Percentiles rank a stretch among this genome's conserved stretches.
Evolutionary conservation across 2,888 invertebrate genomes (phyloP).

Genomic region (Physocephala rufipes): DNA sequence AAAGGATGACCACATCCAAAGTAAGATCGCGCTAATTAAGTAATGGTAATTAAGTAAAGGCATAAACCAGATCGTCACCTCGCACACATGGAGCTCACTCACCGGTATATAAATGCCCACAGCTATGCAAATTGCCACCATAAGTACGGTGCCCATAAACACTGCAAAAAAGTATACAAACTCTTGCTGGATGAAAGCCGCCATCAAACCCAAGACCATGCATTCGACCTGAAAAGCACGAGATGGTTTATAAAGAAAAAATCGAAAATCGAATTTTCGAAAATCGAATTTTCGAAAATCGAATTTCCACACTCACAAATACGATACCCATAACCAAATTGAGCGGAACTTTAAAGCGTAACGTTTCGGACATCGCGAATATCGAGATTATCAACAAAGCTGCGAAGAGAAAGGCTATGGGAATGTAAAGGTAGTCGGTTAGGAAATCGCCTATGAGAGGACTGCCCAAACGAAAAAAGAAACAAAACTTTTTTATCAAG

Average conservation of each 20-base stretch:
- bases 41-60: conserved; percentile 2
- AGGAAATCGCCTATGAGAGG: background rate
- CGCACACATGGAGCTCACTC: conserved; percentile 25
- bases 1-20: conserved; percentile 55
- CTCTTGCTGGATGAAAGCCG: conserved; percentile 39
- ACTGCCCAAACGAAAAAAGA: background rate
- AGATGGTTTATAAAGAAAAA: too few species aligned
- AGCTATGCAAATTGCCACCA: conserved; percentile 45
- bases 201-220: conserved; percentile 45
- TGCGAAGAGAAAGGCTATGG: background rate
- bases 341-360: background rate
- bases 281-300: background rate
- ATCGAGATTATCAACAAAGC: background rate
- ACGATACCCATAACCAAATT: background rate
- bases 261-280: background rate
- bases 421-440: background rate
- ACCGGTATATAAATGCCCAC: conserved; percentile 50
- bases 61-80: background rate
- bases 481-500: background rate
- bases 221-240: conserved; percentile 48
- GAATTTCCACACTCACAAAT: background rate
- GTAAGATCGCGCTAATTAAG: conserved; percentile 58
- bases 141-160: conserved; percentile 43
- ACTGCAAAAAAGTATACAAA: conserved; percentile 40
- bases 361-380: background rate